A percentile compares a stretch with the other conserved stretches of the same genome.
Conservation (phyloP, 2,888 invertebrate genomes). For the Osmoderma eremita region DNA sequence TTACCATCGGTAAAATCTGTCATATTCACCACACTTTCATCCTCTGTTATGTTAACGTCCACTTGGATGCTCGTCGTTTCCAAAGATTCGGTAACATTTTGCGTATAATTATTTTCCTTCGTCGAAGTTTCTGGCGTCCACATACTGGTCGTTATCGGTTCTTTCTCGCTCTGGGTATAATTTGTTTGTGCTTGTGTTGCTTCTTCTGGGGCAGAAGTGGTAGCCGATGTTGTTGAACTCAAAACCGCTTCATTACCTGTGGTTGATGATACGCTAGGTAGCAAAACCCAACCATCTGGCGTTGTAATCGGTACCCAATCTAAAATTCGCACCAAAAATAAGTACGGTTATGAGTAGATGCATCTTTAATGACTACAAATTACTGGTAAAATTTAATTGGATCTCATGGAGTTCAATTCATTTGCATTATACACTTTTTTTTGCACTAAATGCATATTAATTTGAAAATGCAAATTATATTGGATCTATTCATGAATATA, state of each 20-base stretch:
- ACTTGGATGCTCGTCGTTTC: constrained; percentile 8
- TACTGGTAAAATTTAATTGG: not conserved
- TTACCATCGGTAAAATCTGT: constrained; percentile 62
- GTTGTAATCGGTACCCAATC: constrained; percentile 74
- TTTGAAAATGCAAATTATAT: too few species aligned
- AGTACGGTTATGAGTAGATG: not conserved
- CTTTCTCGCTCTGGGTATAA: constrained; percentile 18
- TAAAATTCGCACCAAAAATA: constrained; percentile 40
- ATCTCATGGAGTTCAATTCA: not conserved
- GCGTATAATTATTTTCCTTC: constrained; percentile 25
- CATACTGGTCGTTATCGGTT: constrained; percentile 32
- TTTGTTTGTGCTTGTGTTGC: constrained; percentile 43
- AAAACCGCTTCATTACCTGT: constrained; percentile 50
- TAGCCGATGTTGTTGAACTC: constrained; percentile 51
- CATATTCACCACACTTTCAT: constrained; percentile 57
- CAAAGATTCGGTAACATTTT: constrained; percentile 18
- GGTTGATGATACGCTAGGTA: constrained; percentile 59
- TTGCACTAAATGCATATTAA: too few species aligned
- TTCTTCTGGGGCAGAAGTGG: constrained; percentile 48
- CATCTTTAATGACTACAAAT: not conserved
- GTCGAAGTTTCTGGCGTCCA: constrained; percentile 50
- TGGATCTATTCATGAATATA: too few species aligned
- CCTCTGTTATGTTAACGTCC: constrained; percentile 9
- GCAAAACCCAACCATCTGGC: constrained; percentile 74
- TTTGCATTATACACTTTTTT: too few species aligned